phyloP scores from a whole-genome alignment of 2,888 invertebrate species.

The Julus scandinavius region DNA sequence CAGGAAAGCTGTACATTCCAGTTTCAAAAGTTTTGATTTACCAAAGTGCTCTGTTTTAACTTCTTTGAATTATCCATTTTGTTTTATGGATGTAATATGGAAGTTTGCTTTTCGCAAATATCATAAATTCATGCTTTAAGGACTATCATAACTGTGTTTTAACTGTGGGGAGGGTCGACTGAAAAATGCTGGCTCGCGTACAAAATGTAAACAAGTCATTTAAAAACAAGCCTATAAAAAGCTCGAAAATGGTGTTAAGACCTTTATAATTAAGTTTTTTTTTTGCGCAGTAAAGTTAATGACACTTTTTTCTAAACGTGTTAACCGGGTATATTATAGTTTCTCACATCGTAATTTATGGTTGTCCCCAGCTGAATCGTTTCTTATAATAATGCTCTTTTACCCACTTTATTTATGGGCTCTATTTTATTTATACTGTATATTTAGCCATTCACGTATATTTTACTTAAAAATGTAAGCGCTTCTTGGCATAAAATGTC shows the following conservation, averaged over 20 bases:
- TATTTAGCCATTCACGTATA: not conserved
- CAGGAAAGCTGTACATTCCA: not conserved
- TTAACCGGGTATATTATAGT: not conserved
- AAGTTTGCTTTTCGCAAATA: not conserved
- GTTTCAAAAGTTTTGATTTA: not conserved
- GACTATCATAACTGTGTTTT: not conserved
- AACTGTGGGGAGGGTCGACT: conserved; percentile 1
- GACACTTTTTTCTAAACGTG: not conserved
- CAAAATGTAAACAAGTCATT: conserved; percentile 2
- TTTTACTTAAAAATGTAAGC: not conserved
- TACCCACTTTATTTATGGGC: not conserved
- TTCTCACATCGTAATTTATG: not conserved
- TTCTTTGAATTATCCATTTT: not conserved
- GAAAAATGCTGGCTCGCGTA: not conserved
- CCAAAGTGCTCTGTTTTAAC: conserved; percentile 34
- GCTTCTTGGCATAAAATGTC: not conserved
- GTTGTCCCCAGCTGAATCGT: not conserved
- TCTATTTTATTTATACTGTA: not conserved
- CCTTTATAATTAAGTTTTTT: not conserved
- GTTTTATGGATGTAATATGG: conserved; percentile 34
- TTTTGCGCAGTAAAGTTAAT: not conserved
- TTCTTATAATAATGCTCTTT: not conserved
- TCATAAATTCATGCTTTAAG: not conserved
- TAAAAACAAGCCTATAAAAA: not conserved
- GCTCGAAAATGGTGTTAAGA: not conserved